Base-by-base conservation (phyloP, 2,797 vertebrate genomes). In the Urophycis tenuis region DNA sequence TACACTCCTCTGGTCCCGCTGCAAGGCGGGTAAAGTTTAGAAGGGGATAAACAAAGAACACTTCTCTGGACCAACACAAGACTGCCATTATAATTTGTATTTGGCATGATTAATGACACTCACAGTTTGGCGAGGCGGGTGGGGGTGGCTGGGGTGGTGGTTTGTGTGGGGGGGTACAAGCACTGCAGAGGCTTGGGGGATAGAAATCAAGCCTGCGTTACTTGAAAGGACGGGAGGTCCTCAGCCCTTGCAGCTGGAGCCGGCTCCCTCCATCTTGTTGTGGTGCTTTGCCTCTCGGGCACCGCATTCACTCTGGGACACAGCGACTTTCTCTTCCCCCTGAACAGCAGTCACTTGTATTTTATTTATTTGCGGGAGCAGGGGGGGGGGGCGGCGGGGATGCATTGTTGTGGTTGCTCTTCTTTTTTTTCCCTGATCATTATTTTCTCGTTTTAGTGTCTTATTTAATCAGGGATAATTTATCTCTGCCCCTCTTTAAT, bases 401-500 rank as follows among this genome's bases (percentile, higher is more conserved):
- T 67, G 60, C n/a, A n/a, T 64, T 6, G 60, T 25, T 60, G 53
- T 60, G 2, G 1, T 60, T 25, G 53, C 3, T 1, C 19, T n/a
- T 60, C 80, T 82, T 87, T 87, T 84, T 69, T 14, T 36, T 78
- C 80, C 77, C 72, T 76, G 85, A 92, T 93, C 90, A 90, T 91
- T 91, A 91, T 91, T 91, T 92, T 87, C 90, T 90, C 88, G 91
- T 92, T 91, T 91, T 85, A n/a, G 85, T 85, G 91, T 92, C 89
- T 69, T 69, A 84, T 93, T 92, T 93, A 88, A 92, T 92, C 88
- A 87, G 88, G 91, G 91, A 92, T 92, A 87, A 93, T 93, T 92
- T 89, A 92, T 92, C 91, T 91, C 90, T 90, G 91, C 89, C 92
- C 53, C 89, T 87, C 89, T 92, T 92, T 94, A 94, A 93, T 93